Evolutionary conservation across 2,888 invertebrate genomes (phyloP).

Genomic region (Gryllus longicercus): DNA sequence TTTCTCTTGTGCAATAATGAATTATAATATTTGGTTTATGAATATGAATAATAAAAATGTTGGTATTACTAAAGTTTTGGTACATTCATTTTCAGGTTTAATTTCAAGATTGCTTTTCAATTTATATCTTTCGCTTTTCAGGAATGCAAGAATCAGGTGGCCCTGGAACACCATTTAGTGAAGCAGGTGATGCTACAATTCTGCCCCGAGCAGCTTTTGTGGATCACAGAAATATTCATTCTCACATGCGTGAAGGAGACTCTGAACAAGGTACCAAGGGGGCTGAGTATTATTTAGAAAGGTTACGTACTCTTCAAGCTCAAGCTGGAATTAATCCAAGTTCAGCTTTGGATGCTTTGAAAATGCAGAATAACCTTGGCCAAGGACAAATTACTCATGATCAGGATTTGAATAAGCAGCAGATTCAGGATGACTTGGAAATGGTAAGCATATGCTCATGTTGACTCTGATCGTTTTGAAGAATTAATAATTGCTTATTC

Average conservation of each 20-base stretch:
- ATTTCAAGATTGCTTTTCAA: no score
- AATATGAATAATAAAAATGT: no score
- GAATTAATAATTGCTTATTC: no score
- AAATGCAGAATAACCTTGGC: slow-evolving; percentile 12
- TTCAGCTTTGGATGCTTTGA: slow-evolving; percentile 22
- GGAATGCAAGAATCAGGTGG: not conserved
- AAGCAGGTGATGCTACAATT: not conserved
- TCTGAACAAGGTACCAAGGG: slow-evolving; percentile 26
- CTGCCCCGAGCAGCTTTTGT: not conserved
- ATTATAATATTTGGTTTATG: no score
- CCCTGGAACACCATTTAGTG: not conserved
- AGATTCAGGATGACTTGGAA: slow-evolving; percentile 20
- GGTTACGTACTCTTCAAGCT: slow-evolving; percentile 44
- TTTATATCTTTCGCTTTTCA: not conserved
- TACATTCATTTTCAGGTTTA: no score
- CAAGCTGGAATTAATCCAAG: slow-evolving; percentile 44
- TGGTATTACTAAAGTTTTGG: no score
- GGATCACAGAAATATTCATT: not conserved
- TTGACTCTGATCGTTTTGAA: no score
- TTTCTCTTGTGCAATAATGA: no score
- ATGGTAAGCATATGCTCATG: not conserved
- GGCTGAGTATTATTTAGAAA: slow-evolving; percentile 42
- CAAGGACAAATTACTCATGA: slow-evolving; percentile 23
- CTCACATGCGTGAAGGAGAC: slow-evolving; percentile 12
- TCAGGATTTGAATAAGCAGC: slow-evolving; percentile 27